A percentile compares a stretch with the other conserved stretches of the same genome.
Evolutionary conservation across 2,797 vertebrate species (phyloP).

Genomic region (Arctocebus calabarensis): DNA sequence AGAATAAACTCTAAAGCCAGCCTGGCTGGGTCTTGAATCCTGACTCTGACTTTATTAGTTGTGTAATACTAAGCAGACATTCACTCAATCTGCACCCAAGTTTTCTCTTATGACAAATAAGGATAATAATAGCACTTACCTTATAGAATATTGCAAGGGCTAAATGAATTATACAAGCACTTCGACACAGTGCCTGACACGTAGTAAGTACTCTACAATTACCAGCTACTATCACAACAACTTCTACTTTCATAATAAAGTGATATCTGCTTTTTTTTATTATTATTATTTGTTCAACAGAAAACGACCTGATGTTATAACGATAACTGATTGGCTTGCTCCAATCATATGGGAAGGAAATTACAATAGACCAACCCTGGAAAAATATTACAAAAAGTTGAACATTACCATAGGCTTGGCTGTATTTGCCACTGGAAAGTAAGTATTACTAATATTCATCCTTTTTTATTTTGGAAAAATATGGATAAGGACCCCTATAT

Average conservation of each 20-base stretch:
- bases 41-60: neutral
- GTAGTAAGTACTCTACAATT: neutral
- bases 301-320: constrained; percentile 85
- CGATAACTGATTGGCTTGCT: constrained; percentile 88
- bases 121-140: neutral
- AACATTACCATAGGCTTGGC: constrained; percentile 86
- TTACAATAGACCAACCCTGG: constrained; percentile 84
- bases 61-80: constrained; percentile 21
- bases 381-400: constrained; percentile 81
- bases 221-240: neutral
- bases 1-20: neutral
- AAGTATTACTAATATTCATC: constrained; percentile 28
- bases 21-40: neutral
- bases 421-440: constrained; percentile 87
- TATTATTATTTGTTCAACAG: constrained; percentile 79
- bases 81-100: neutral
- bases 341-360: constrained; percentile 91
- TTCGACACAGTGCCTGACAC: neutral
- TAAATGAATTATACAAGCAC: neutral
- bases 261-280: neutral
- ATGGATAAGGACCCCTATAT: neutral
- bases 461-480: constrained; percentile 45
- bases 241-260: neutral
- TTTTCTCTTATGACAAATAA: constrained; percentile 13
- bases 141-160: neutral